Percentiles rank a stretch among this genome's conserved stretches.
Conservation (phyloP, 2,888 invertebrate genomes). For the Agapetus fuscipes region DNA sequence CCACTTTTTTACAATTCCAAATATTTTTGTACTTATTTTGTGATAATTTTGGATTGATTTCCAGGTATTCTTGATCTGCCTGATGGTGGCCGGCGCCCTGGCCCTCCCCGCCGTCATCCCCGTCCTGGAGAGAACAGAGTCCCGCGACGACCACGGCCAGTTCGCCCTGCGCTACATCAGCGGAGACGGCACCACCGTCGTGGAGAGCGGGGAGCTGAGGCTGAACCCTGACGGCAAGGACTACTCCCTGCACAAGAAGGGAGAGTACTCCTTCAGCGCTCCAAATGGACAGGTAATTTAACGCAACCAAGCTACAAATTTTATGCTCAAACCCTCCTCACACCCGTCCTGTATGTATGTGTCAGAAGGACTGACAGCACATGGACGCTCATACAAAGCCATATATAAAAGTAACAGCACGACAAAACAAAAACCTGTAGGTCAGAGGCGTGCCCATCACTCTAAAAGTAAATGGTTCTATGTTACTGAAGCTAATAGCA, state of each 20-base stretch:
- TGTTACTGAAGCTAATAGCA: too few species aligned
- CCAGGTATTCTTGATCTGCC: constrained; percentile 3
- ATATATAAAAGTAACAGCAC: too few species aligned
- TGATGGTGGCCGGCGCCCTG: constrained; percentile 8
- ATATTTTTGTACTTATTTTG: not conserved
- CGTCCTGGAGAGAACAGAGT: constrained; percentile 17
- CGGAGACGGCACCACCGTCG: constrained; percentile 15
- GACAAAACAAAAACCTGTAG: too few species aligned
- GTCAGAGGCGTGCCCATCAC: too few species aligned
- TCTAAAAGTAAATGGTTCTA: too few species aligned
- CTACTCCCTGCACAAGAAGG: constrained; percentile 18
- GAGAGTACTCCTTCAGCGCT: constrained; percentile 17
- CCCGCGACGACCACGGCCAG: constrained; percentile 17
- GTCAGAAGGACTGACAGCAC: too few species aligned
- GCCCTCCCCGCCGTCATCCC: constrained; percentile 14
- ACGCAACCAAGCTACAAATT: too few species aligned
- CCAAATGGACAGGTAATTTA: too few species aligned
- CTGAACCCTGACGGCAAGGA: constrained; percentile 17
- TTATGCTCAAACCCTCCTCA: too few species aligned
- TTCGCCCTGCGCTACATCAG: constrained; percentile 17
- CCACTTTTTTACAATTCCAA: too few species aligned
- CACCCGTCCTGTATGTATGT: too few species aligned
- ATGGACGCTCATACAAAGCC: too few species aligned
- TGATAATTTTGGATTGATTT: constrained; percentile 5
- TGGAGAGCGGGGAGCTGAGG: constrained; percentile 16